Conservation (phyloP, 1,140 invertebrate genomes). For the Gonatopus flavifemur region DNA sequence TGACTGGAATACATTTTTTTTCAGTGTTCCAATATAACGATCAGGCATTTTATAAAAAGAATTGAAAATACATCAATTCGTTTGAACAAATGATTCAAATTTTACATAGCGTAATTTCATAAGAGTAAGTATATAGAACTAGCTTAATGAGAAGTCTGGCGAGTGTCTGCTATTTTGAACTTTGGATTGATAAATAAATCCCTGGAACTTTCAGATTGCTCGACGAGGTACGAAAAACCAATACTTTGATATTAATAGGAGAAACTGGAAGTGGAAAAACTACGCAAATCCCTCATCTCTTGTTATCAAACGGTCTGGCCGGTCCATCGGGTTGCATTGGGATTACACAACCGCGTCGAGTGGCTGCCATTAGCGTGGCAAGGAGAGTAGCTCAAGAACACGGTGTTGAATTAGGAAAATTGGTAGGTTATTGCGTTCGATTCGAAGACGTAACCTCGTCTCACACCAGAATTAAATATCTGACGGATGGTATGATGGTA, state of each 20-base stretch:
- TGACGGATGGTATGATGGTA: constrained; percentile 95
- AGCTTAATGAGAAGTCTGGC: no score
- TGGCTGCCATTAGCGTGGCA: constrained; percentile 90
- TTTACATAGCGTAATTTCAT: not conserved
- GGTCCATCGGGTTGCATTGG: constrained; percentile 68
- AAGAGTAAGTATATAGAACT: not conserved
- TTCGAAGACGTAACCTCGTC: constrained; percentile 84
- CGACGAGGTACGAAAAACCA: constrained; percentile 59
- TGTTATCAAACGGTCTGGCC: constrained; percentile 54
- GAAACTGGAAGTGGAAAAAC: constrained; percentile 92
- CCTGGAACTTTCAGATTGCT: constrained; percentile 54
- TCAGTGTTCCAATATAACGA: no score
- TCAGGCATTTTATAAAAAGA: no score
- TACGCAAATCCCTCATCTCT: constrained; percentile 84
- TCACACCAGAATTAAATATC: constrained; percentile 81
- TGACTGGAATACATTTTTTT: no score
- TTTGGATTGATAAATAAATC: constrained; percentile 1
- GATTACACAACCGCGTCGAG: constrained; percentile 86
- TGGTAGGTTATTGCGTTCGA: constrained; percentile 88
- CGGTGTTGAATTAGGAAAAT: constrained; percentile 65
- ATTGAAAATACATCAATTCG: no score
- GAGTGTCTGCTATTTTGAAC: no score
- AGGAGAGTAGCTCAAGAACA: constrained; percentile 82
- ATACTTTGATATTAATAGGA: constrained; percentile 78
- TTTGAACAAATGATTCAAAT: not conserved